Evolutionary conservation across 1,140 invertebrate genomes (phyloP).

Genomic region (Chironomus tepperi): DNA sequence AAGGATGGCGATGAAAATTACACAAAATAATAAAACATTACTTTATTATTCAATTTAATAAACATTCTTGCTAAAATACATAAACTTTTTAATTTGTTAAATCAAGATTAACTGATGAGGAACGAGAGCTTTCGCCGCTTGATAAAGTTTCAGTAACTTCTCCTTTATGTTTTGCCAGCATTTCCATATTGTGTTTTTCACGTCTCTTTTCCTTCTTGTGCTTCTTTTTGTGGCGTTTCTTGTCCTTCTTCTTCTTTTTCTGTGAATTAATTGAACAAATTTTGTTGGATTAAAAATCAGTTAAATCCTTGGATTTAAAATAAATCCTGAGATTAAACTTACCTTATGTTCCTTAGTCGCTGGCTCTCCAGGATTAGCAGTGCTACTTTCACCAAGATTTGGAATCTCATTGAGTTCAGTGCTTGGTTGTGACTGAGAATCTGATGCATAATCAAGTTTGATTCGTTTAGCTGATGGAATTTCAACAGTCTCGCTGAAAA

Average conservation of each 20-base stretch:
- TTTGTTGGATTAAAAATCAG: constrained; percentile 23
- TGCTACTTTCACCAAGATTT: constrained; percentile 36
- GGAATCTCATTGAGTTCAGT: constrained; percentile 45
- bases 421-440: constrained; percentile 63
- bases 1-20: background rate
- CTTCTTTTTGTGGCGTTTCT: constrained; percentile 66
- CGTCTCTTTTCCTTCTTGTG: constrained; percentile 49
- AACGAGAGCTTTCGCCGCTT: constrained; percentile 1
- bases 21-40: background rate
- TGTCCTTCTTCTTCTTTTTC: constrained; percentile 74
- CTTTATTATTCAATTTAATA: background rate
- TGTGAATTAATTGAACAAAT: constrained; percentile 46
- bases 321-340: constrained; percentile 30
- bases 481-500: background rate
- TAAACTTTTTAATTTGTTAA: background rate
- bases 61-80: background rate
- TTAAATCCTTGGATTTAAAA: background rate
- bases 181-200: constrained; percentile 42
- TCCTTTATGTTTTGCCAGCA: constrained; percentile 41
- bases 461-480: constrained; percentile 17
- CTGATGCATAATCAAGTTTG: constrained; percentile 54
- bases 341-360: constrained; percentile 42
- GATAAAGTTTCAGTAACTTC: constrained; percentile 28
- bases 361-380: constrained; percentile 30
- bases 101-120: background rate